phyloP scores from a whole-genome alignment of 2,113 vertebrate species.

The Ciconia maguari region DNA sequence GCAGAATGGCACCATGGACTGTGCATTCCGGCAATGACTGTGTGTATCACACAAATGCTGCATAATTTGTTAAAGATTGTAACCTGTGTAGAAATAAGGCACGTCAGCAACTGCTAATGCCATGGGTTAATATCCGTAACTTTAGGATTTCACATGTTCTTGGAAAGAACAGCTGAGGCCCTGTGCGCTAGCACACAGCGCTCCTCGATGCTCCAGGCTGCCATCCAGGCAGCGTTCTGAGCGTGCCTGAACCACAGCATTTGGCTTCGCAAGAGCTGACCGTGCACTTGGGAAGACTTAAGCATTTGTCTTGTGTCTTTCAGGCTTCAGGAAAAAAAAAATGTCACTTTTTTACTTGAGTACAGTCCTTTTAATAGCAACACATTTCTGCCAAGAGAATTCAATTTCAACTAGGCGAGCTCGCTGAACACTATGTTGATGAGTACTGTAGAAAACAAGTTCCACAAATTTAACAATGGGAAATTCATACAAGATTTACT shows the following conservation, averaged over 20 bases:
- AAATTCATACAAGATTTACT: neutral
- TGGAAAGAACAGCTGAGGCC: neutral
- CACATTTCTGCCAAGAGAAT: neutral
- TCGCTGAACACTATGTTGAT: neutral
- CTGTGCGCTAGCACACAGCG: neutral
- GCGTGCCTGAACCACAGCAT: neutral
- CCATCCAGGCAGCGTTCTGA: neutral
- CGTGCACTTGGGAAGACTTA: neutral
- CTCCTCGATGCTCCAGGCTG: neutral
- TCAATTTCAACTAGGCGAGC: neutral
- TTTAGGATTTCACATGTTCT: neutral
- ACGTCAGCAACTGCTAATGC: neutral
- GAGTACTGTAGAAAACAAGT: neutral
- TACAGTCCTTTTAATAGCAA: neutral
- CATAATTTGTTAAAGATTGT: neutral
- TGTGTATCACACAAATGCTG: neutral
- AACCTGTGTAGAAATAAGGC: neutral
- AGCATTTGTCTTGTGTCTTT: neutral
- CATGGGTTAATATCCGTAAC: neutral
- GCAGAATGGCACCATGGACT: fast-evolving
- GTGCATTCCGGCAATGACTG: fast-evolving
- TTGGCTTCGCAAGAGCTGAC: neutral
- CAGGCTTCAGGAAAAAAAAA: neutral
- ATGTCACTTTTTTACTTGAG: neutral
- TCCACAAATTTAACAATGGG: neutral